These are phyloP conservation scores for Taphrorychus bicolor DNA, from an alignment of 2,888 invertebrate genomes.

Conservation along the genomic window DNA sequence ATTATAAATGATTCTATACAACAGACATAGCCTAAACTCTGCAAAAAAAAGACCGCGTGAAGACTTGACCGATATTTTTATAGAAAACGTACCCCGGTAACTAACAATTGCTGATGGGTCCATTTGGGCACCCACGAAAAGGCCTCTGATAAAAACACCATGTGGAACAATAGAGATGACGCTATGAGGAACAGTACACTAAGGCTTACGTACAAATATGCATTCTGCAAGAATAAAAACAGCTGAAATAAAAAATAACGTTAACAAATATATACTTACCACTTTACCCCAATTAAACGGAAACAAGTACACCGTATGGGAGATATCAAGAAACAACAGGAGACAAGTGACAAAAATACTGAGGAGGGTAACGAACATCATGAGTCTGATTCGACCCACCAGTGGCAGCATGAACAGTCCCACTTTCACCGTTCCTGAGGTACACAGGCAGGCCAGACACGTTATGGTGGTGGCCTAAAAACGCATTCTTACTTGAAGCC, in stretches of 20 bases:
- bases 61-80: background rate
- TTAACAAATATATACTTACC: conserved; percentile 63
- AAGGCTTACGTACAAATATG: conserved; percentile 75
- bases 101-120: conserved; percentile 73
- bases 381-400: conserved; percentile 75
- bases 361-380: conserved; percentile 80
- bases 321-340: conserved; percentile 80
- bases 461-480: conserved; percentile 73
- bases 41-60: conserved; percentile 41
- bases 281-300: conserved; percentile 81
- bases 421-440: conserved; percentile 77
- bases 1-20: conserved; percentile 67
- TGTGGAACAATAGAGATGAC: conserved; percentile 73
- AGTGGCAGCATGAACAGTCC: conserved; percentile 80
- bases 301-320: conserved; percentile 78
- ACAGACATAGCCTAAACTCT: conserved; percentile 70
- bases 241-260: background rate
- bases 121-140: conserved; percentile 75
- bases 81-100: conserved; percentile 66
- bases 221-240: conserved; percentile 67
- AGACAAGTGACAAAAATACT: conserved; percentile 76
- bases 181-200: conserved; percentile 75
- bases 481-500: background rate
- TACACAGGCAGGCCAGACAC: conserved; percentile 76
- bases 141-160: conserved; percentile 70